Evolutionary conservation across 2,113 vertebrate genomes (phyloP), one percentile per base, ranked within the genome.

Genomic region (Macrotis lagotis): DNA sequence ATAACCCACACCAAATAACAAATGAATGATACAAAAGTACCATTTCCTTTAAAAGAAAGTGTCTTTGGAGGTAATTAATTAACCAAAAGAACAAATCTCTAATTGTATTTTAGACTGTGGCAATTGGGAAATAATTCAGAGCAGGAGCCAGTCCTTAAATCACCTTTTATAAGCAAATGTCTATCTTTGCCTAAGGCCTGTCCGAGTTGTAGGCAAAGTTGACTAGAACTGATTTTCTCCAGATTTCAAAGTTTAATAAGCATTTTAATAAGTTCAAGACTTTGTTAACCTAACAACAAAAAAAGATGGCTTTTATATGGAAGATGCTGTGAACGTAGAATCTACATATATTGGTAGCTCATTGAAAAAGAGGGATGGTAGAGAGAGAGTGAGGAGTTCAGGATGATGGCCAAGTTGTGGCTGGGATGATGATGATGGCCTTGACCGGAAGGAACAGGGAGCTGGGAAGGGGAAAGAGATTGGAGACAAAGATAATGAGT

Each of bases 41-140:
- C 88, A 51, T 93, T 95, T 94, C 59, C 90, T 92, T 90, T 92
- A 83, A 94, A 97, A 96, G 28, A 53, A 8, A 92, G 88, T 93
- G 31, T 19, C 44, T 51, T 26, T 12, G 31, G 93, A 93, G 55
- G 31, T 44, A 93, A 48, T 55, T 94, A 92, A 52, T 88, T 74
- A 90, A 93, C 90, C 92, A 91, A 26, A 91, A 55, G 89, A 96
- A 51, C 94, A 44, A 93, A 48, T 91, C 90, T 92, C 48, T 83
- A 22, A 28, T 88, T 59, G 74, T 90, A 83, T 93, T 93, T 92
- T 90, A 90, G 59, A 53, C 24, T 66, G 11, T 37, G 37, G 2
- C 50, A 51, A 3, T 28, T 50, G 24, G 90, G 51, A 96, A 50
- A 83, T 31, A 12, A 51, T 89, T 49, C 53, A 91, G 53, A 90